A percentile compares a stretch with the other conserved stretches of the same genome.
These are phyloP conservation scores for Glossosoma conforme DNA, from an alignment of 1,140 invertebrate genomes.

Conservation along the genomic window DNA sequence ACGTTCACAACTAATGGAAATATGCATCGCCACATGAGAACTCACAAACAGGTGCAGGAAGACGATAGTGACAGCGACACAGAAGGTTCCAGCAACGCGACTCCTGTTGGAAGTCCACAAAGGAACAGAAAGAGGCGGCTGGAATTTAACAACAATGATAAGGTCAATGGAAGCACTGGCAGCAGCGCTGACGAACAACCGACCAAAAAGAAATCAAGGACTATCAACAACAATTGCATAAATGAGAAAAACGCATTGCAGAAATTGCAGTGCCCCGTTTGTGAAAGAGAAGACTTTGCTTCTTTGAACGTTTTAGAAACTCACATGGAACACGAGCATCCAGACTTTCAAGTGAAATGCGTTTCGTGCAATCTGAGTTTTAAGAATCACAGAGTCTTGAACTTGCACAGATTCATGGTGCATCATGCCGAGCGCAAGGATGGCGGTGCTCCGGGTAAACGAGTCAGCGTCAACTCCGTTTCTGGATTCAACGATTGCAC, in stretches of 20 bases:
- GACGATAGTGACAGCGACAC: conserved; percentile 42
- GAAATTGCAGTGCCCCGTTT: conserved; percentile 52
- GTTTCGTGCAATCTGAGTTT: conserved; percentile 64
- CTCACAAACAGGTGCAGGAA: conserved; percentile 52
- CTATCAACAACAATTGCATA: conserved; percentile 43
- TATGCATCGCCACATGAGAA: conserved; percentile 80
- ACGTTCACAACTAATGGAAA: conserved; percentile 86
- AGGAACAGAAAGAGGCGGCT: conserved; percentile 33
- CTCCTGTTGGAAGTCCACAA: conserved; percentile 16
- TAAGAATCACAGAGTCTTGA: conserved; percentile 63
- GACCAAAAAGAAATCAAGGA: conserved; percentile 43
- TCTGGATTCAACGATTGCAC: conserved; percentile 70
- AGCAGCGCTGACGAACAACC: conserved; percentile 48
- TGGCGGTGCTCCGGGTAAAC: conserved; percentile 31
- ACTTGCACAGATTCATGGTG: conserved; percentile 57
- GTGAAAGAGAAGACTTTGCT: conserved; percentile 57
- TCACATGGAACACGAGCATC: conserved; percentile 69
- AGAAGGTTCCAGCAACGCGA: conserved; percentile 29
- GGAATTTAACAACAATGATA: conserved; percentile 43
- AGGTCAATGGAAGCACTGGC: conserved; percentile 22
- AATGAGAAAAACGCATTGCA: conserved; percentile 36
- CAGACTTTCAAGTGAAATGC: conserved; percentile 64
- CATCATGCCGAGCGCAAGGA: conserved; percentile 50
- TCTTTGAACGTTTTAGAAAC: conserved; percentile 55
- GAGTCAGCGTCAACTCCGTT: conserved; percentile 36